Evolutionary conservation across 2,888 invertebrate genomes (phyloP).

Genomic region (Kuschelorhynchus macadamiae): DNA sequence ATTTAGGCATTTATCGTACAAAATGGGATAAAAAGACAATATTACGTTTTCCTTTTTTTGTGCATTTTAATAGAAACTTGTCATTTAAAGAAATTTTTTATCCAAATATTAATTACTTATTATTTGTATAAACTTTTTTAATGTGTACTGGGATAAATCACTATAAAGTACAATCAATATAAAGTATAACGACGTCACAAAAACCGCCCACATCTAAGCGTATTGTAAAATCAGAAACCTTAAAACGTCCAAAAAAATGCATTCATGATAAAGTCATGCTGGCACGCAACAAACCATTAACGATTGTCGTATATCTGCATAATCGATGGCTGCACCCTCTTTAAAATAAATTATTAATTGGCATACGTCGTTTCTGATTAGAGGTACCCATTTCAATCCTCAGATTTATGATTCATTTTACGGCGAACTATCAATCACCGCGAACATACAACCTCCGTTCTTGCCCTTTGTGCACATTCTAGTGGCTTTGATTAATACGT

Average conservation of each 20-base stretch:
- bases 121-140: no score
- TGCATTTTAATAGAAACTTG: no score
- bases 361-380: constrained; percentile 53
- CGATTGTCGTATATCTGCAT: constrained; percentile 46
- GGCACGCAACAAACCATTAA: constrained; percentile 40
- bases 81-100: no score
- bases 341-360: constrained; percentile 57
- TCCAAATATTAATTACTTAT: no score
- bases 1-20: no score
- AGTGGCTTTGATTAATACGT: constrained; percentile 52
- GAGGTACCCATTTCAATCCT: constrained; percentile 45
- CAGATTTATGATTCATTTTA: constrained; percentile 58
- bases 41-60: no score
- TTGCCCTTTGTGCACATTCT: constrained; percentile 49
- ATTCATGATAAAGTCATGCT: constrained; percentile 40
- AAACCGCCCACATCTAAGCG: constrained; percentile 28
- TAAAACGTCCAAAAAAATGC: constrained; percentile 20
- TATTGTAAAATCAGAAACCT: constrained; percentile 28
- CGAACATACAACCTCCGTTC: constrained; percentile 32
- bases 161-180: not conserved
- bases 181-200: not conserved
- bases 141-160: no score
- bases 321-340: constrained; percentile 48
- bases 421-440: constrained; percentile 52
- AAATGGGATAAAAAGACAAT: no score